Evolutionary conservation across 2,113 vertebrate species (phyloP).

Genomic region (Muscicapa adusta): DNA sequence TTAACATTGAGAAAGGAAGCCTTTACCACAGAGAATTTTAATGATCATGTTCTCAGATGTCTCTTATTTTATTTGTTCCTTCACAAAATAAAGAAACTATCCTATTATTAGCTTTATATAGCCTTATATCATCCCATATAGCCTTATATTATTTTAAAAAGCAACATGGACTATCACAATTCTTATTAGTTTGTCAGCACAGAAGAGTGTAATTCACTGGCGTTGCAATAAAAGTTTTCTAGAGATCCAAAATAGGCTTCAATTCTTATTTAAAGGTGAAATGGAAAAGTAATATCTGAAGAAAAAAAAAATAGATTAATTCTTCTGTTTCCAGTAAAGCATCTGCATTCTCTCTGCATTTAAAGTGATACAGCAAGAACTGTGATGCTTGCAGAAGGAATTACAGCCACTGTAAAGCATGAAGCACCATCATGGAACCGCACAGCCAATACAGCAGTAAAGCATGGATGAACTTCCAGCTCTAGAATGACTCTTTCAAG

Average conservation of each 20-base stretch:
- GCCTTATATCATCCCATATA: no score
- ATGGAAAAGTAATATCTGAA: not conserved
- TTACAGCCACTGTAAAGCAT: not conserved
- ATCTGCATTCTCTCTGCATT: not conserved
- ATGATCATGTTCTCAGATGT: not conserved
- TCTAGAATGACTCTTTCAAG: not conserved
- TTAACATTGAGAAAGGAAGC: not conserved
- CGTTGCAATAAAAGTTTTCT: not conserved
- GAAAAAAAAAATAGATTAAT: not conserved
- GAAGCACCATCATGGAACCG: not conserved
- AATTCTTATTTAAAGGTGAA: not conserved
- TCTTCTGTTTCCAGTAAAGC: not conserved
- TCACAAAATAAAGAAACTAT: not conserved
- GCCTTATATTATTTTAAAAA: not conserved
- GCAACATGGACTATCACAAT: not conserved
- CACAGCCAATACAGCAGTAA: not conserved
- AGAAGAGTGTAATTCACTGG: not conserved
- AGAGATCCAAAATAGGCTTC: not conserved
- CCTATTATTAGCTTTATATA: not conserved
- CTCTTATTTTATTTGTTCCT: not conserved
- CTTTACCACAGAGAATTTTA: not conserved
- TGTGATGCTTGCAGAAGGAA: not conserved
- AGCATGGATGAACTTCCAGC: not conserved
- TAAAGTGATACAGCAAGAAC: not conserved
- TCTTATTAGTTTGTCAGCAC: not conserved